Percentiles rank a stretch among this genome's conserved stretches.
Conservation (phyloP, 1,140 invertebrate species). For the Phymorhynchus buccinoides region DNA sequence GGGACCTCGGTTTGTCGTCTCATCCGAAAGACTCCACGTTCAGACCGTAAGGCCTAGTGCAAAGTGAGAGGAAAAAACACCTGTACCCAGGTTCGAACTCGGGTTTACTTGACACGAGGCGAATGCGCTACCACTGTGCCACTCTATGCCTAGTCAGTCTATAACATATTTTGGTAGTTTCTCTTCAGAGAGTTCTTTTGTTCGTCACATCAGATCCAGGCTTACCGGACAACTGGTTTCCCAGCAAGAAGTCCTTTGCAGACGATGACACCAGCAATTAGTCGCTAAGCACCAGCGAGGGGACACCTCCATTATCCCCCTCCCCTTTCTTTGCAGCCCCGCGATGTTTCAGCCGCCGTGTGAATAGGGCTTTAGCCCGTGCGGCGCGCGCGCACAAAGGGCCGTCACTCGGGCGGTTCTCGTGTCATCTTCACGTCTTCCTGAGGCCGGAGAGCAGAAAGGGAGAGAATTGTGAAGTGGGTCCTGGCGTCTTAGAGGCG, state of each 20-base stretch:
- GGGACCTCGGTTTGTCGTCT: too few species aligned
- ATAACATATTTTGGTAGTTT: too few species aligned
- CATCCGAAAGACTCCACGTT: too few species aligned
- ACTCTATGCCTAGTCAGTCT: too few species aligned
- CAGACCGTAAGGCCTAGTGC: too few species aligned
- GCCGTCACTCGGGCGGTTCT: not conserved
- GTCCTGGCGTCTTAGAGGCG: not conserved
- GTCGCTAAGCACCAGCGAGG: not conserved
- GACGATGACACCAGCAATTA: not conserved
- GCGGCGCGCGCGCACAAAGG: not conserved
- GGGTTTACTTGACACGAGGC: too few species aligned
- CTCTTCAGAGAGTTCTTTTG: too few species aligned
- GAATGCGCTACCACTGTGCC: too few species aligned
- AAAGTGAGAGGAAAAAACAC: too few species aligned
- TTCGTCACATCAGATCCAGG: not conserved
- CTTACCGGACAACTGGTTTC: not conserved
- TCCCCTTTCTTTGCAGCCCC: not conserved
- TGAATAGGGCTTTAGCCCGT: slow-evolving; percentile 11
- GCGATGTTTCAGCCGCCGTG: not conserved
- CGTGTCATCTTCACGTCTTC: slow-evolving; percentile 5
- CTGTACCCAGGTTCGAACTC: too few species aligned
- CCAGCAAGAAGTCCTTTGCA: not conserved
- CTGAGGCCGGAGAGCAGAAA: not conserved
- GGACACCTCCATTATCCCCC: not conserved
- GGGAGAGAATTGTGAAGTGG: not conserved